Evolutionary conservation across 2,113 vertebrate species (phyloP).

Genomic region (Coryphaenoides rupestris): DNA sequence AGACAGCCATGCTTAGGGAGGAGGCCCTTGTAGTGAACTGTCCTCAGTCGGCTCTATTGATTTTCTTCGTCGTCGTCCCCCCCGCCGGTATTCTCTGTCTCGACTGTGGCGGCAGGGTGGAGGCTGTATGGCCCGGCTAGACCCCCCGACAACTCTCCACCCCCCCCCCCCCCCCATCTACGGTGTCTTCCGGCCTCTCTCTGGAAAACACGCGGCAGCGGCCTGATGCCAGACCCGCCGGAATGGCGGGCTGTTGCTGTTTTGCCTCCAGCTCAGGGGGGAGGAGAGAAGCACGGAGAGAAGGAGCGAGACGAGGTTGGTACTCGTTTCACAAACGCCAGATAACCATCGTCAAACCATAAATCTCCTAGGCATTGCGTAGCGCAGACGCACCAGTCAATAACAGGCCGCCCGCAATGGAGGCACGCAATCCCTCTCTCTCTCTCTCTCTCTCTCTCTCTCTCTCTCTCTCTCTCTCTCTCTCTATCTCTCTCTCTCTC

Average conservation of each 20-base stretch:
- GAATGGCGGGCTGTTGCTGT: constrained; percentile 7
- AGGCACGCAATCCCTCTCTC: no score
- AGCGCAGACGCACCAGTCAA: constrained; percentile 53
- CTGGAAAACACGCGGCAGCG: neutral
- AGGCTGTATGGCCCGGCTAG: no score
- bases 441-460: no score
- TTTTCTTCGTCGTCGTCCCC: no score
- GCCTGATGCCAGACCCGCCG: neutral
- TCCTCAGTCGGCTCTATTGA: constrained; percentile 67
- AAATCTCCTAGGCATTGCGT: constrained; percentile 40
- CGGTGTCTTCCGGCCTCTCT: neutral
- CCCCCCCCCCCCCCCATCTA: no score
- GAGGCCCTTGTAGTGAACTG: constrained; percentile 66
- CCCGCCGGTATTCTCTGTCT: constrained; percentile 54
- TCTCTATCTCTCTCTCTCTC: no score
- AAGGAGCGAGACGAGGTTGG: constrained; percentile 5
- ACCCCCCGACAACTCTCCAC: no score
- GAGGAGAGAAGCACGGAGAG: no score
- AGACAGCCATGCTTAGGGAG: constrained; percentile 56
- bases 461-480: no score
- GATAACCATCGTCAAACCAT: constrained; percentile 68
- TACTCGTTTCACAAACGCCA: constrained; percentile 35
- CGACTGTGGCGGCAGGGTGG: constrained; percentile 16
- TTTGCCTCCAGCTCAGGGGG: constrained; percentile 8
- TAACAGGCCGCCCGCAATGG: constrained; percentile 42